Percentiles rank a stretch among this genome's conserved stretches.
These are phyloP conservation scores for Eulemur macaco DNA, from an alignment of 2,113 vertebrate genomes.

Conservation along the genomic window DNA sequence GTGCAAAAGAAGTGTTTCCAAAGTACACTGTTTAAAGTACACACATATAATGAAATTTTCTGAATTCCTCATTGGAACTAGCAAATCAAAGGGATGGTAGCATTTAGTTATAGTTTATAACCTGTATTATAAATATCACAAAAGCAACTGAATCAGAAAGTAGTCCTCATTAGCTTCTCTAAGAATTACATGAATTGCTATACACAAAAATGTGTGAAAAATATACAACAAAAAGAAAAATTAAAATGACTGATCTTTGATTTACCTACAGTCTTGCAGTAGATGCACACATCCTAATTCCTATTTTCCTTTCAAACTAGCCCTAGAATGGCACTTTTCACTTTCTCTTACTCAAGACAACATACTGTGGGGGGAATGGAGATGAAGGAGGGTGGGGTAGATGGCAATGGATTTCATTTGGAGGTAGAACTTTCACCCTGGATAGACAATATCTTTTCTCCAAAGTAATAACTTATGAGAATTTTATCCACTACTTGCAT, in stretches of 20 bases:
- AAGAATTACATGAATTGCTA: background rate
- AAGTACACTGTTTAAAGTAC: background rate
- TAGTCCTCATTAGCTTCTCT: background rate
- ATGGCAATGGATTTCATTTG: background rate
- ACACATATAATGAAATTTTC: background rate
- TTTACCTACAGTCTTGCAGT: background rate
- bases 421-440: background rate
- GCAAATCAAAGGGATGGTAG: background rate
- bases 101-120: conserved; percentile 20
- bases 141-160: background rate
- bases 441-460: background rate
- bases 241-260: background rate
- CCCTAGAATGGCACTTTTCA: background rate
- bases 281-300: background rate
- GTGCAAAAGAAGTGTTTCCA: background rate
- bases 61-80: conserved; percentile 2
- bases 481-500: background rate
- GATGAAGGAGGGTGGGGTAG: background rate
- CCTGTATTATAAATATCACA: background rate
- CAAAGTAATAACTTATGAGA: background rate
- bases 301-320: conserved; percentile 14
- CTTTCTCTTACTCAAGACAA: background rate
- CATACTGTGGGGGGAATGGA: background rate
- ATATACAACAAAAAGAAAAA: conserved; percentile 13
- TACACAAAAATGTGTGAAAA: background rate